A percentile compares a stretch with the other conserved stretches of the same genome.
These are phyloP conservation scores for Mormyrus lacerda DNA, from an alignment of 2,113 vertebrate genomes.

Conservation along the genomic window DNA sequence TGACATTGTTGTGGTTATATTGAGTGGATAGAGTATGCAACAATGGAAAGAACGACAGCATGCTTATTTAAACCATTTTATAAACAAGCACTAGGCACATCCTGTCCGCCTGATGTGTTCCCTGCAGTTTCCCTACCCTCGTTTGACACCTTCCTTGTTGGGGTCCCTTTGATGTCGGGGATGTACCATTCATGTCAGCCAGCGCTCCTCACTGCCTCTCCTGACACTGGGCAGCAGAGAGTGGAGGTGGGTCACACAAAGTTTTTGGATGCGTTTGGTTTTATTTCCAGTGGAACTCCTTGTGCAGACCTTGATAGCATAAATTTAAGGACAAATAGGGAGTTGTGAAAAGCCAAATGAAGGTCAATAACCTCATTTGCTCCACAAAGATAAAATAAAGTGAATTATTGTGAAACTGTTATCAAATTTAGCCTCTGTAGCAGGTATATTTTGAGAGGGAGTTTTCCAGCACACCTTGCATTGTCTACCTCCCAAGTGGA, in stretches of 20 bases:
- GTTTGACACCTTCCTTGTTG: conserved; percentile 49
- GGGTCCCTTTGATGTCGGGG: conserved; percentile 52
- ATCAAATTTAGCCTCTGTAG: not conserved
- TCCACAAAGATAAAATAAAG: not conserved
- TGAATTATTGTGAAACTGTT: not conserved
- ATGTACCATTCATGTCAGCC: conserved; percentile 36
- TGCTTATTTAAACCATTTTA: not conserved
- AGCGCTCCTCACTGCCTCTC: conserved; percentile 28
- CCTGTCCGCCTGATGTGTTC: not conserved
- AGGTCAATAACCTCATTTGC: not conserved
- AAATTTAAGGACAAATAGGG: not conserved
- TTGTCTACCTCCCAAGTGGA: not conserved
- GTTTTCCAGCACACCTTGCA: not conserved
- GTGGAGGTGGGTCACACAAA: conserved; percentile 53
- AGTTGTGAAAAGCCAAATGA: not conserved
- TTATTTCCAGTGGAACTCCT: too few species aligned
- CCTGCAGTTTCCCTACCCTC: conserved; percentile 50
- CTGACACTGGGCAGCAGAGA: conserved; percentile 35
- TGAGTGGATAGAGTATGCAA: not conserved
- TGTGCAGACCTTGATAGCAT: not conserved
- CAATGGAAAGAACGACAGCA: not conserved
- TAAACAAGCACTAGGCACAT: not conserved
- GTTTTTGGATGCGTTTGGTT: not conserved
- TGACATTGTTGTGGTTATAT: not conserved
- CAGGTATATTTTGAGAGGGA: not conserved